Evolutionary conservation across 2,797 vertebrate species (phyloP).

Genomic region (Pangasius djambal): DNA sequence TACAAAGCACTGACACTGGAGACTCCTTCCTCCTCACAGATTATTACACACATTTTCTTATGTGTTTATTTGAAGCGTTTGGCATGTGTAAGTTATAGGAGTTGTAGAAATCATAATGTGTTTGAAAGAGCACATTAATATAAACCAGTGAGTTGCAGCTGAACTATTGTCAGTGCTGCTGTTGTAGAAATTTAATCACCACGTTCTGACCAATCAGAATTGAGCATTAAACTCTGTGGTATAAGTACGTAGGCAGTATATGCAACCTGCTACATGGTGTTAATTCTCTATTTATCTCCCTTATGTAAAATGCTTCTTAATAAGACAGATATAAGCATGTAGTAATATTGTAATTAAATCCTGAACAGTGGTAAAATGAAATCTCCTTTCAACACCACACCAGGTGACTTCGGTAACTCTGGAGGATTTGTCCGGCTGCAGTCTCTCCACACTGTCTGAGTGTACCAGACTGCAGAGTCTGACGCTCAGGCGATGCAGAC

Average conservation of each 20-base stretch:
- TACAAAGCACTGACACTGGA: background rate
- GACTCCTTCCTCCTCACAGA: background rate
- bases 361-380: background rate
- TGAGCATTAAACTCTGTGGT: background rate
- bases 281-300: background rate
- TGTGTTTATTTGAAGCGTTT: background rate
- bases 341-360: background rate
- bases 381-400: slow-evolving; percentile 5
- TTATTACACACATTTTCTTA: background rate
- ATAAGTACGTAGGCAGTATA: background rate
- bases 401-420: slow-evolving; percentile 85
- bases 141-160: background rate
- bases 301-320: background rate
- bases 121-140: background rate
- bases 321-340: background rate
- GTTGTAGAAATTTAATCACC: background rate
- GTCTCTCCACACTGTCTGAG: slow-evolving; percentile 79
- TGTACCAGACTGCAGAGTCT: slow-evolving; percentile 81
- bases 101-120: background rate
- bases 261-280: background rate
- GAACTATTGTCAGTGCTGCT: background rate
- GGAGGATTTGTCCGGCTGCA: slow-evolving; percentile 82
- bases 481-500: slow-evolving; percentile 82
- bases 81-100: background rate
- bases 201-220: background rate